Evolutionary conservation across 1,140 invertebrate species (phyloP).

Genomic region (Leptopilina clavipes): DNA sequence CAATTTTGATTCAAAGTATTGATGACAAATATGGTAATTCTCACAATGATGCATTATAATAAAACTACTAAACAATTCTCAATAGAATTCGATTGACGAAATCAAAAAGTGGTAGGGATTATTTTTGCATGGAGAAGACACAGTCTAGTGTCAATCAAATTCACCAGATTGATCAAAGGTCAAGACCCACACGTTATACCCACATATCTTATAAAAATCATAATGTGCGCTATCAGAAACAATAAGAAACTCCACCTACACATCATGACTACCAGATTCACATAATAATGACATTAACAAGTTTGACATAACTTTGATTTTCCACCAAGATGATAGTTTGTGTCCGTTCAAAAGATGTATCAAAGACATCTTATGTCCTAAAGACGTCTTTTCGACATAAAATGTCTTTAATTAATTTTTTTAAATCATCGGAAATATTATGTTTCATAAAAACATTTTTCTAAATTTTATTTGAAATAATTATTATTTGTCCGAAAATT

Average conservation of each 20-base stretch:
- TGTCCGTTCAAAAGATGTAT: too few relatives aligned
- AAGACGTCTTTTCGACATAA: too few relatives aligned
- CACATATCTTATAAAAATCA: not conserved
- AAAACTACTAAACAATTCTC: not conserved
- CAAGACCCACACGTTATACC: slow-evolving; percentile 16
- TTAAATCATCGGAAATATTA: too few relatives aligned
- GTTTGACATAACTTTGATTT: not conserved
- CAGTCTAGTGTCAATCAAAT: slow-evolving; percentile 21
- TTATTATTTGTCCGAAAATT: too few relatives aligned
- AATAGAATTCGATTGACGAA: not conserved
- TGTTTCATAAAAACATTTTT: too few relatives aligned
- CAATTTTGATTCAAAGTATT: not conserved
- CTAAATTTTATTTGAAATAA: too few relatives aligned
- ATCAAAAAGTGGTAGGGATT: not conserved
- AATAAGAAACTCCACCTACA: slow-evolving; percentile 5
- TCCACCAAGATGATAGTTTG: too few relatives aligned
- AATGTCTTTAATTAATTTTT: too few relatives aligned
- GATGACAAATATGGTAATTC: slow-evolving; percentile 1
- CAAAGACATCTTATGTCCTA: too few relatives aligned
- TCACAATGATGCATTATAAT: not conserved
- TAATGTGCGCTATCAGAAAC: slow-evolving; percentile 2
- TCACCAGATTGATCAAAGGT: not conserved
- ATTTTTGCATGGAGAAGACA: not conserved
- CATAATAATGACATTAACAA: not conserved
- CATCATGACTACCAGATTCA: not conserved